Evolutionary conservation across 2,113 vertebrate species (phyloP).

Genomic region (Nothobranchius kuhntae): DNA sequence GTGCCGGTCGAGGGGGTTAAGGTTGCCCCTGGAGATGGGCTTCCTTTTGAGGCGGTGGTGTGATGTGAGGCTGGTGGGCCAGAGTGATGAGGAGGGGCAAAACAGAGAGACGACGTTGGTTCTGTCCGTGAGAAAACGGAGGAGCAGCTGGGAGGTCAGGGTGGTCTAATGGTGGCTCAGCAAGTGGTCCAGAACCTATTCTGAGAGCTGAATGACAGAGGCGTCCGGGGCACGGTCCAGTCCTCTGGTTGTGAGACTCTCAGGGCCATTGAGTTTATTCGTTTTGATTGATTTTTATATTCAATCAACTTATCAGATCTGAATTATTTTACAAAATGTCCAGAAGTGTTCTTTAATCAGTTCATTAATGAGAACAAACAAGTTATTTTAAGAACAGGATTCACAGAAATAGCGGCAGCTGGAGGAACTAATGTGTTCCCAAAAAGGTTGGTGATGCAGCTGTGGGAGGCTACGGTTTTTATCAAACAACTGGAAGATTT

Average conservation of each 20-base stretch:
- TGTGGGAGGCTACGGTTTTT: too few relatives aligned
- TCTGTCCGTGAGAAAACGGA: constrained; percentile 31
- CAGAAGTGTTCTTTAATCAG: neutral
- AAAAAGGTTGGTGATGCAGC: neutral
- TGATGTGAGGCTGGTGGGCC: constrained; percentile 50
- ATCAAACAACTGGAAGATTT: too few relatives aligned
- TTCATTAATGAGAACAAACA: neutral
- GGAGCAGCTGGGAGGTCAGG: constrained; percentile 11
- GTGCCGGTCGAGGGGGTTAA: constrained; percentile 33
- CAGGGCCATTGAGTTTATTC: neutral
- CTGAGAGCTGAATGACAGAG: constrained; percentile 24
- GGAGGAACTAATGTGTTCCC: neutral
- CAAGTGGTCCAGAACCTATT: constrained; percentile 13
- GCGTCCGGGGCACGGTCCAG: constrained; percentile 5
- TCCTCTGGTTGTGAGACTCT: neutral
- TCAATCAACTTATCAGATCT: neutral
- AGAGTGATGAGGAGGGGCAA: constrained; percentile 20
- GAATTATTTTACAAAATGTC: neutral
- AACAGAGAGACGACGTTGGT: constrained; percentile 15
- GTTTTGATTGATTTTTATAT: constrained; percentile 1
- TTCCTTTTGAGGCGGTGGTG: constrained; percentile 58
- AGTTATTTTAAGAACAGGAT: neutral
- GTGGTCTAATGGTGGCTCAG: constrained; percentile 20
- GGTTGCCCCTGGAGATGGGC: constrained; percentile 72
- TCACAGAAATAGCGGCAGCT: neutral